These are phyloP conservation scores for Cremastinae sp. DNA, from an alignment of 2,888 invertebrate genomes.

Conservation along the genomic window DNA sequence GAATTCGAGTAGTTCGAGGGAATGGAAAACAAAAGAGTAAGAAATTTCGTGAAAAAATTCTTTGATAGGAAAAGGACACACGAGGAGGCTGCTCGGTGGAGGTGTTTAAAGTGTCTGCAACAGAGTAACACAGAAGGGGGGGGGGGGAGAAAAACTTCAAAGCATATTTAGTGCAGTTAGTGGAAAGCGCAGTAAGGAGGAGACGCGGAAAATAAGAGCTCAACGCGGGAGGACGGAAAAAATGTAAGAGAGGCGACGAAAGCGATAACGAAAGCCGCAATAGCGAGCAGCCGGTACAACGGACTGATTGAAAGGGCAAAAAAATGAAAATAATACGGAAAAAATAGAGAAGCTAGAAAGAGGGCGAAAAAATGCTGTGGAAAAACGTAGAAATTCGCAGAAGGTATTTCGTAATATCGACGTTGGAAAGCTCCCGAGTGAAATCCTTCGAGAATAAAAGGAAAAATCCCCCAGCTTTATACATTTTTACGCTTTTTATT, in stretches of 20 bases:
- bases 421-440: constrained; percentile 62
- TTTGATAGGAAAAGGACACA: background rate
- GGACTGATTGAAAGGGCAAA: constrained; percentile 43
- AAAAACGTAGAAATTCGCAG: constrained; percentile 67
- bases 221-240: background rate
- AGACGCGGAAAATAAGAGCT: background rate
- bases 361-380: background rate
- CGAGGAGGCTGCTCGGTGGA: background rate
- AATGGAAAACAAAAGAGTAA: background rate
- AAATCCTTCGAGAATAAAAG: constrained; percentile 51
- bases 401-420: constrained; percentile 73
- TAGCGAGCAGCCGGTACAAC: constrained; percentile 29
- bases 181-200: background rate
- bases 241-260: background rate
- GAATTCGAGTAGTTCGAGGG: too few species aligned
- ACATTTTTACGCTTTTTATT: background rate
- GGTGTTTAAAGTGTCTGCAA: constrained; percentile 20
- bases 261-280: constrained; percentile 35
- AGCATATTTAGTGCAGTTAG: constrained; percentile 36
- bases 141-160: constrained; percentile 19
- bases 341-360: constrained; percentile 21
- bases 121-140: background rate
- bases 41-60: constrained; percentile 33
- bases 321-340: constrained; percentile 37
- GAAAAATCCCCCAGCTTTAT: constrained; percentile 38